Percentiles rank a stretch among this genome's conserved stretches.
phyloP scores from a whole-genome alignment of 1,140 invertebrate species.

The Drepana arcuata region DNA sequence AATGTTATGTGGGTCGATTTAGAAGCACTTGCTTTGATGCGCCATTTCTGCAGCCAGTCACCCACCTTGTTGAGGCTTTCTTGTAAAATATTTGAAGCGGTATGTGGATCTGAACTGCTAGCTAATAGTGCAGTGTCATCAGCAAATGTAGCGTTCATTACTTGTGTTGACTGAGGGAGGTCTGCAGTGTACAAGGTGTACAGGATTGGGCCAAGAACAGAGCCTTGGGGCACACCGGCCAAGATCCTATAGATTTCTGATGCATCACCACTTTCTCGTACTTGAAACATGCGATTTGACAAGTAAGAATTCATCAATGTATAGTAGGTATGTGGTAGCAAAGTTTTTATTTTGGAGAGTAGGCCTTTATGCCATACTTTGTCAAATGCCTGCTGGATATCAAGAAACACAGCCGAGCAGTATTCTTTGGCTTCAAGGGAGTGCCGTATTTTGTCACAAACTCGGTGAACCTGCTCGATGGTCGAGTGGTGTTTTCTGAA shows the following conservation, averaged over 20 bases:
- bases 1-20: constrained; percentile 17
- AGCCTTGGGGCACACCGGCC: constrained; percentile 1
- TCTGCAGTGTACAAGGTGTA: constrained; percentile 4
- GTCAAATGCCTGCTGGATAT: no score
- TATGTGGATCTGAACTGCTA: neutral
- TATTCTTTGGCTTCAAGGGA: no score
- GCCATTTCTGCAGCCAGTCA: constrained; percentile 14
- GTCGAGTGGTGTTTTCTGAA: neutral
- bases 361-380: no score
- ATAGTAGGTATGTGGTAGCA: constrained; percentile 1
- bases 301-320: neutral
- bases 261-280: neutral
- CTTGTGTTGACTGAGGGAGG: neutral
- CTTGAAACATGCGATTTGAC: neutral
- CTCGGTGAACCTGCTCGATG: neutral
- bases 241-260: neutral
- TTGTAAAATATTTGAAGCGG: constrained; percentile 11
- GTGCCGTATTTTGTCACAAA: no score
- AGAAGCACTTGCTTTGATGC: constrained; percentile 10
- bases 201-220: neutral
- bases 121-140: constrained; percentile 9
- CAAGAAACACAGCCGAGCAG: no score
- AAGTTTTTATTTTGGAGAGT: neutral
- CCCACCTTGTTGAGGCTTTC: constrained; percentile 5
- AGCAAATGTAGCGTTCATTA: constrained; percentile 3